Base-by-base conservation (phyloP, 2,113 vertebrate genomes). In the Chloropsis hardwickii region DNA sequence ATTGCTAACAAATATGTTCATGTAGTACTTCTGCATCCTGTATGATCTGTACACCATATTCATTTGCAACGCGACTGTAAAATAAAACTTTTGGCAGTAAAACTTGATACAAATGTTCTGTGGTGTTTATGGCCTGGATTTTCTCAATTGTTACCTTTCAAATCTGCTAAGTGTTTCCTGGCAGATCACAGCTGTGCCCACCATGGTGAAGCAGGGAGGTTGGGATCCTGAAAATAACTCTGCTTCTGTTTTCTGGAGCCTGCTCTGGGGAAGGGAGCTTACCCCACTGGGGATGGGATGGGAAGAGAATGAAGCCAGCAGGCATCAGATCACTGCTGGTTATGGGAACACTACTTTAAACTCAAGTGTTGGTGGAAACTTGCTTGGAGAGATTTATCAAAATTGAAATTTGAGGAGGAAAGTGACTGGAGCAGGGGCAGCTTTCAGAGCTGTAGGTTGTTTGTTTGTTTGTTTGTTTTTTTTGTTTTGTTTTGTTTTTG, bases 21-120 rank as follows among this genome's bases (percentile, higher is more conserved):
- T 3, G 1, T 45, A 81, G 58, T 79, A 51, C 10, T 86, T 86
- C 35, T 53, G 79, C 53, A 53, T 56, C 37, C 35, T 83, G 11
- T 90, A 53, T 92, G 79, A 51, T 2, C 3, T 42, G 33, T 92
- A 48, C 57, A 17, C 70, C 64, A 4, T 80, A 82, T 62, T 80
- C 11, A 56, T 81, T 77, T 93, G 62, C 67, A 83, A 65, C 19
- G 90, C 10, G 16, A 90, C 64, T 74, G 51, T 93, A 88, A 96
- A 96, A 94, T 93, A 95, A 92, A 82, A 29, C 19, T 76, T 86
- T 81, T 80, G 76, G 27, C 69, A 92, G 57, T 93, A 90, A 88
- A 96, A 86, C 37, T 79, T 62, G 39, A 69, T 84, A 58, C 50
- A 37, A 37, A 88, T 8, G 8, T 88, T 85, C 53, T 56, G 28